Percentiles rank a stretch among this genome's conserved stretches.
phyloP scores from a whole-genome alignment of 1,140 invertebrate genomes.

The Anastrepha ludens region DNA sequence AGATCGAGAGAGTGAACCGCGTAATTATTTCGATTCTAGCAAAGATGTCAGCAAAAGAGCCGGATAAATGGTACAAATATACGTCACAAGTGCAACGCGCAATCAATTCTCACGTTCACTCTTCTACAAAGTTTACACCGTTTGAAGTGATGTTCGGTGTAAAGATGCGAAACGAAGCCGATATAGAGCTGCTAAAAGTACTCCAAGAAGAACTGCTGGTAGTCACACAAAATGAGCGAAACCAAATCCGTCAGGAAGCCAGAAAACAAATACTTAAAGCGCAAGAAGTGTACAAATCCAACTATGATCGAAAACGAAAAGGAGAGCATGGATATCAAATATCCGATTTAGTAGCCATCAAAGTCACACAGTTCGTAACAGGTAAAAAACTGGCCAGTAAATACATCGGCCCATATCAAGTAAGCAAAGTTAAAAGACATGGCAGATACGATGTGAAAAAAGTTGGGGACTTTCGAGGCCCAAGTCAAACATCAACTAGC shows the following conservation, averaged over 20 bases:
- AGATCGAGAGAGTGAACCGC: not conserved
- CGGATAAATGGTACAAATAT: slow-evolving; percentile 66
- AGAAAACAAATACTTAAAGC: slow-evolving; percentile 58
- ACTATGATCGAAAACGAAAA: slow-evolving; percentile 66
- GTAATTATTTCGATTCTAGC: not conserved
- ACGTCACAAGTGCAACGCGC: slow-evolving; percentile 62
- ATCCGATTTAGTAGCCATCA: slow-evolving; percentile 71
- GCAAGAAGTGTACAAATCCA: slow-evolving; percentile 68
- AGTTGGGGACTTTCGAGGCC: no score
- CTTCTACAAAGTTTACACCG: slow-evolving; percentile 66
- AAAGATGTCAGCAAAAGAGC: slow-evolving; percentile 59
- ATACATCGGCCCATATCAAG: slow-evolving; percentile 69
- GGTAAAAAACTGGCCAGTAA: slow-evolving; percentile 67
- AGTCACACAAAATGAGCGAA: slow-evolving; percentile 58
- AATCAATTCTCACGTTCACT: slow-evolving; percentile 67
- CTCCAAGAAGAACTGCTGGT: slow-evolving; percentile 65
- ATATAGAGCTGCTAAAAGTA: slow-evolving; percentile 60
- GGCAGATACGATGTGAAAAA: no score
- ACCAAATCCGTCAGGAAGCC: slow-evolving; percentile 55
- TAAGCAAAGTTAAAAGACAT: slow-evolving; percentile 8
- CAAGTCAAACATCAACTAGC: no score
- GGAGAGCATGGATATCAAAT: slow-evolving; percentile 61
- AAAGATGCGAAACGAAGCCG: slow-evolving; percentile 63
- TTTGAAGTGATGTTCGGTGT: slow-evolving; percentile 69
- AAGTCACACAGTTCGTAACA: slow-evolving; percentile 68